Conservation (phyloP, 2,797 vertebrate species). For the Rhinogobio ventralis region DNA sequence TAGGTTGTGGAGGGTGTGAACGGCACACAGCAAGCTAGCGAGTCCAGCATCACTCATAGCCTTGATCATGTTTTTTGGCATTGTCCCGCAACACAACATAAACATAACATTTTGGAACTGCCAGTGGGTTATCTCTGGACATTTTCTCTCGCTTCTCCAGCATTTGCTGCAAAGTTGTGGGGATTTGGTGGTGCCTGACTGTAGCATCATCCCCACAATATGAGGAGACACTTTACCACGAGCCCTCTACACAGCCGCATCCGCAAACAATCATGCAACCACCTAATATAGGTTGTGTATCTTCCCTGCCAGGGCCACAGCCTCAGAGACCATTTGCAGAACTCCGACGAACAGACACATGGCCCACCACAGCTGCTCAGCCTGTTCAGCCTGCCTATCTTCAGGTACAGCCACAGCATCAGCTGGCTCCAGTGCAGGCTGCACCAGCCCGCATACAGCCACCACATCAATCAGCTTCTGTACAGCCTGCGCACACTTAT, state of each 20-base stretch:
- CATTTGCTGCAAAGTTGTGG: too few relatives aligned
- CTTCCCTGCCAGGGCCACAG: neutral
- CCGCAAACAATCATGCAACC: neutral
- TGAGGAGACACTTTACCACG: neutral
- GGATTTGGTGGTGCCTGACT: too few relatives aligned
- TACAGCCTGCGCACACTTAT: too few relatives aligned
- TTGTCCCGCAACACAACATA: too few relatives aligned
- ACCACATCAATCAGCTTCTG: neutral
- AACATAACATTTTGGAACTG: too few relatives aligned
- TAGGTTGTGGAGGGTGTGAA: too few relatives aligned
- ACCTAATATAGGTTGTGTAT: neutral
- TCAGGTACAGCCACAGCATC: neutral
- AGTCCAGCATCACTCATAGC: too few relatives aligned
- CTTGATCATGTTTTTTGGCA: too few relatives aligned
- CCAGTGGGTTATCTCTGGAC: too few relatives aligned
- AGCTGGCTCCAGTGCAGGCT: neutral
- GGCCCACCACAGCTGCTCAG: neutral
- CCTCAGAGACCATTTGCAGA: neutral
- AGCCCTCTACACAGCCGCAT: neutral
- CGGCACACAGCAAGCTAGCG: too few relatives aligned
- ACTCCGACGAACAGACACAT: neutral
- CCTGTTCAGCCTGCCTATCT: neutral
- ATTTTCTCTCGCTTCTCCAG: too few relatives aligned
- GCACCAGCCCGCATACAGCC: neutral
- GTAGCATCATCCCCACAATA: too few relatives aligned